Base-by-base conservation (phyloP, 1,140 invertebrate species). In the Drosophila miranda region DNA sequence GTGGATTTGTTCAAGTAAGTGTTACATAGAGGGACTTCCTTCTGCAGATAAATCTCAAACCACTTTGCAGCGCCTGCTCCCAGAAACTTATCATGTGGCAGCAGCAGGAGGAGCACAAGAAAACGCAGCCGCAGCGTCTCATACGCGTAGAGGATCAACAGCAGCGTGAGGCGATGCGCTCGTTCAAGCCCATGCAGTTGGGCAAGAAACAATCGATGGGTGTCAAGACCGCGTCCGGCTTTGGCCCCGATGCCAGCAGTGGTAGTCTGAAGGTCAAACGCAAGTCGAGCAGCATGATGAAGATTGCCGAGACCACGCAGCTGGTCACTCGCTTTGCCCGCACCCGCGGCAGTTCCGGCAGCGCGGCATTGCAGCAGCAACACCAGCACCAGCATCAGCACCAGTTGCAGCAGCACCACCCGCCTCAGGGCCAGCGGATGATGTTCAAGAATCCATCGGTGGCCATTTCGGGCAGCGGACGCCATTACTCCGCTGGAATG, bases 51-150 rank as follows among this genome's bases (percentile, higher is more conserved):
- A 28, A 23, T 6, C 6, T n/a, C 1, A 21, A 2, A 21, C n/a
- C 1, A 3, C n/a, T 6, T 57, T 53, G 7, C 34, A 91, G 90
- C 19, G 90, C 90, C 21, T 91, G 90, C 46, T 90, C 87, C 5
- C 83, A 91, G 43, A 91, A 91, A 49, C 56, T 91, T 2, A n/a
- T 89, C 0, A 26, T 75, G 26, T 91, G 90, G 90, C 90, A 91
- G 38, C 75, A 90, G 26, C 63, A 74, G 52, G 70, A 74, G 43
- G 58, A 51, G 21, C 60, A 50, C 9, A 55, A 83, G 61, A 62
- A 79, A 34, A 69, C 53, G 6, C 79, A 87, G 6, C 34, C 59
- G 14, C 82, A 75, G 14, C 48, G 49, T 1, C 44, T 58, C 8
- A 66, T 66, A 0, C 83, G 82, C 9, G 66, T 87, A 7, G 59